phyloP scores from a whole-genome alignment of 2,888 invertebrate genomes.

The Maniola hyperantus region DNA sequence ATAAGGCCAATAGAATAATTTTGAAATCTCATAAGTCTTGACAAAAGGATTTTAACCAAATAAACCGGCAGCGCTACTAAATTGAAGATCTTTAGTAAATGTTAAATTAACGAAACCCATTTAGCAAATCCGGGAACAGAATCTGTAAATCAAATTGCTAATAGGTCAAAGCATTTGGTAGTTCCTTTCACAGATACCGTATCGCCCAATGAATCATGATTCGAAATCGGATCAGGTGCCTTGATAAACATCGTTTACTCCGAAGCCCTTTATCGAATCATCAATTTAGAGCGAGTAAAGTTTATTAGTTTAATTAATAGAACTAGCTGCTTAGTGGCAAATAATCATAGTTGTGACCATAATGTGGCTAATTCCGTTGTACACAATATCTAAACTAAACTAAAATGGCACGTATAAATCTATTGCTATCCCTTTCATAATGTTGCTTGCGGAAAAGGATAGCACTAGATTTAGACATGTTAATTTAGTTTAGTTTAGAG shows the following conservation, averaged over 20 bases:
- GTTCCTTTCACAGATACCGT: constrained; percentile 54
- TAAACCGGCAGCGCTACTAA: not conserved
- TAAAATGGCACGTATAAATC: too few species aligned
- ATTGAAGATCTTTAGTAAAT: not conserved
- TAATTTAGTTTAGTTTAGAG: too few species aligned
- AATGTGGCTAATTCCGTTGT: too few species aligned
- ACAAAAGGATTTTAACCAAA: too few species aligned
- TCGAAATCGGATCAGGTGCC: constrained; percentile 40
- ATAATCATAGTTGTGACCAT: not conserved
- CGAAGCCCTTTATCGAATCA: constrained; percentile 5
- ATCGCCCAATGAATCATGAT: constrained; percentile 59
- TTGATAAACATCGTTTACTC: constrained; percentile 35
- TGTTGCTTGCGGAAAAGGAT: too few species aligned
- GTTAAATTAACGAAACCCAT: not conserved
- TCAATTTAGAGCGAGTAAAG: not conserved
- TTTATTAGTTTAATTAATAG: not conserved
- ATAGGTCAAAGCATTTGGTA: constrained; percentile 65
- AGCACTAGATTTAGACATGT: too few species aligned
- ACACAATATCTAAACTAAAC: too few species aligned
- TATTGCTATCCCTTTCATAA: too few species aligned
- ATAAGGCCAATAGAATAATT: too few species aligned
- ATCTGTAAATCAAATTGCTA: constrained; percentile 54
- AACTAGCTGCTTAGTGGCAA: not conserved
- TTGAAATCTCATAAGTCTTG: too few species aligned
- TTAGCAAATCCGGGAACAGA: constrained; percentile 35